Conservation (phyloP, 2,113 vertebrate species). For the Chaetops frenatus region DNA sequence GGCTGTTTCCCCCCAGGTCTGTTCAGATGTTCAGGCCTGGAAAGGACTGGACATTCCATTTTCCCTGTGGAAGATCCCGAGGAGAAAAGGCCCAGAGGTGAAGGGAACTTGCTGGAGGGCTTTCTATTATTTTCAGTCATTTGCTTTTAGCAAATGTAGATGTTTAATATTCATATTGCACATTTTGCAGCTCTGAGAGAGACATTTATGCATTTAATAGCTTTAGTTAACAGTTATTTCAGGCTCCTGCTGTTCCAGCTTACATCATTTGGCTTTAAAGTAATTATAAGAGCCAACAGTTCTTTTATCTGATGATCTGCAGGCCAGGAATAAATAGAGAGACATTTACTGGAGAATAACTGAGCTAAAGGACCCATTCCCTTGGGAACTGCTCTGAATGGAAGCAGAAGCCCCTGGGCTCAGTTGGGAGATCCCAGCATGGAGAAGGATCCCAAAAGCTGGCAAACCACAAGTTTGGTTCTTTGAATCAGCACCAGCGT, state of each 20-base stretch:
- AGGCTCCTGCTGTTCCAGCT: constrained; percentile 51
- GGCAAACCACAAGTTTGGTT: not conserved
- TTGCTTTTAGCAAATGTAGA: not conserved
- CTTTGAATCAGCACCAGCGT: not conserved
- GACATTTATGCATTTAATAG: constrained; percentile 65
- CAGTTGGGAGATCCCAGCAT: not conserved
- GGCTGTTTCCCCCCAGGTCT: not conserved
- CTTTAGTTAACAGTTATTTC: constrained; percentile 62
- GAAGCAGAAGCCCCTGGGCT: not conserved
- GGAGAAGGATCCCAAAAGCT: not conserved
- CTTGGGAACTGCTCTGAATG: not conserved
- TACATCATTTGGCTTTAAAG: constrained; percentile 59
- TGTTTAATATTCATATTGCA: constrained; percentile 61
- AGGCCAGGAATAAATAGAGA: constrained; percentile 2
- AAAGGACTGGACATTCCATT: not conserved
- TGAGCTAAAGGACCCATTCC: not conserved
- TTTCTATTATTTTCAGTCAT: not conserved
- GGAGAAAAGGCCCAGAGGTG: not conserved
- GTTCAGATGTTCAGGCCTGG: not conserved
- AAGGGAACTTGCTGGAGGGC: not conserved
- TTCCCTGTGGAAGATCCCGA: fast-evolving
- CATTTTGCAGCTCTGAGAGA: constrained; percentile 44
- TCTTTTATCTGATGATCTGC: constrained; percentile 49
- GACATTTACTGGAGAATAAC: not conserved
- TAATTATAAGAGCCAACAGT: constrained; percentile 53